These are phyloP conservation scores for Labroides dimidiatus DNA, from an alignment of 2,797 vertebrate species.

Conservation along the genomic window DNA sequence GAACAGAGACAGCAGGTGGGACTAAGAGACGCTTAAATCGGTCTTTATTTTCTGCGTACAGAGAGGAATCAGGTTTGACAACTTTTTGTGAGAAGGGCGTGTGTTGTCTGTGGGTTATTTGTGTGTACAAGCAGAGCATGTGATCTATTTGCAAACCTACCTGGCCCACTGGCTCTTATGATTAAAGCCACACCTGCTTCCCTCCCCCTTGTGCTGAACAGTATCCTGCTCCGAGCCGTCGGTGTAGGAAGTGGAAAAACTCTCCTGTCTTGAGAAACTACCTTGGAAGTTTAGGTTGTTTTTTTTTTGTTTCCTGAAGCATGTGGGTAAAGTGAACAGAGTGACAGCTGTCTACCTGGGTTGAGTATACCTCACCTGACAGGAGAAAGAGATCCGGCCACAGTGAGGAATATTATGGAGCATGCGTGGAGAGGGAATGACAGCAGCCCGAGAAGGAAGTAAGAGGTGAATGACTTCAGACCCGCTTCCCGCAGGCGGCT, in stretches of 20 bases:
- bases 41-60: slow-evolving; percentile 35
- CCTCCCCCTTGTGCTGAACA: slow-evolving; percentile 62
- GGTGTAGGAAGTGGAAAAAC: slow-evolving; percentile 73
- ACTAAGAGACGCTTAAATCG: slow-evolving; percentile 45
- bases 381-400: slow-evolving; percentile 13
- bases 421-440: slow-evolving; percentile 56
- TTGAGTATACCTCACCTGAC: slow-evolving; percentile 41
- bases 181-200: slow-evolving; percentile 86
- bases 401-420: slow-evolving; percentile 42
- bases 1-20: slow-evolving; percentile 36
- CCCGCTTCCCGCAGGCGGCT: slow-evolving; percentile 39
- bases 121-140: slow-evolving; percentile 29
- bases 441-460: slow-evolving; percentile 47
- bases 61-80: slow-evolving; percentile 82
- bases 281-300: slow-evolving; percentile 31
- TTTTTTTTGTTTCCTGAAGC: slow-evolving; percentile 14
- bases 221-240: slow-evolving; percentile 59
- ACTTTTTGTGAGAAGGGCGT: slow-evolving; percentile 72
- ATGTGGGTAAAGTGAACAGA: slow-evolving; percentile 26
- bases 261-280: slow-evolving; percentile 18
- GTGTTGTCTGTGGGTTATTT: slow-evolving; percentile 59
- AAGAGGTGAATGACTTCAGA: slow-evolving; percentile 44
- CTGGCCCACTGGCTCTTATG: slow-evolving; percentile 72
- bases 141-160: slow-evolving; percentile 81
- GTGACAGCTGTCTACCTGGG: slow-evolving; percentile 24